Evolutionary conservation across 2,888 invertebrate genomes (phyloP).

Genomic region (Crematogaster levior): DNA sequence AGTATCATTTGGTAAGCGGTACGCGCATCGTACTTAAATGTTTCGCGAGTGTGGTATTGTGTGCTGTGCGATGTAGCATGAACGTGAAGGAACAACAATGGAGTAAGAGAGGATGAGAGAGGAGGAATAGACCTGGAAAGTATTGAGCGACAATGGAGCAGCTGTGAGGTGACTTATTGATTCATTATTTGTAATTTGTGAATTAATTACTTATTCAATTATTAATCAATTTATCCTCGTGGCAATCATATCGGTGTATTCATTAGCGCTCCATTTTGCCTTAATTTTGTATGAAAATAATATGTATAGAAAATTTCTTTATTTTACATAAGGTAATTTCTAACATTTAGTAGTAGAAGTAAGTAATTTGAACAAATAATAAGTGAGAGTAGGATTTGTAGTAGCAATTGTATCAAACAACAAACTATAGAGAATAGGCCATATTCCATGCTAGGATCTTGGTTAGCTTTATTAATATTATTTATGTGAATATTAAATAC

Average conservation of each 20-base stretch:
- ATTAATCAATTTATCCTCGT: not conserved
- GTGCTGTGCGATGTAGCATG: not conserved
- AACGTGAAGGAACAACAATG: not conserved
- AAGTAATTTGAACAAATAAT: too few relatives aligned
- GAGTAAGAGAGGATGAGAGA: not conserved
- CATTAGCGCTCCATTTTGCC: not conserved
- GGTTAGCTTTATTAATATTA: too few relatives aligned
- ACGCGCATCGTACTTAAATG: constrained; percentile 2
- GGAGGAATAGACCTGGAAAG: not conserved
- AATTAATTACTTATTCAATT: not conserved
- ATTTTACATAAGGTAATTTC: not conserved
- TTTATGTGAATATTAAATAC: too few relatives aligned
- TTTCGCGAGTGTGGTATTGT: not conserved
- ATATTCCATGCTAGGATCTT: too few relatives aligned
- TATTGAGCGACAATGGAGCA: not conserved
- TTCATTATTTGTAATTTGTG: not conserved
- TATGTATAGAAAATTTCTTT: not conserved
- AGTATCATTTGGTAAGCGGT: not conserved
- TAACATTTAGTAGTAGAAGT: not conserved
- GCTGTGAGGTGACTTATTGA: not conserved
- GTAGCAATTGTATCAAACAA: too few relatives aligned
- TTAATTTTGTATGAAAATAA: not conserved
- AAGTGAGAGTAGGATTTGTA: too few relatives aligned
- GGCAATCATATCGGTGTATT: not conserved
- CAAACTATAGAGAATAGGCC: too few relatives aligned